Percentiles rank a stretch among this genome's conserved stretches.
These are phyloP conservation scores for Halocynthia aurantium DNA, from an alignment of 23 tunicate species.

Conservation along the genomic window DNA sequence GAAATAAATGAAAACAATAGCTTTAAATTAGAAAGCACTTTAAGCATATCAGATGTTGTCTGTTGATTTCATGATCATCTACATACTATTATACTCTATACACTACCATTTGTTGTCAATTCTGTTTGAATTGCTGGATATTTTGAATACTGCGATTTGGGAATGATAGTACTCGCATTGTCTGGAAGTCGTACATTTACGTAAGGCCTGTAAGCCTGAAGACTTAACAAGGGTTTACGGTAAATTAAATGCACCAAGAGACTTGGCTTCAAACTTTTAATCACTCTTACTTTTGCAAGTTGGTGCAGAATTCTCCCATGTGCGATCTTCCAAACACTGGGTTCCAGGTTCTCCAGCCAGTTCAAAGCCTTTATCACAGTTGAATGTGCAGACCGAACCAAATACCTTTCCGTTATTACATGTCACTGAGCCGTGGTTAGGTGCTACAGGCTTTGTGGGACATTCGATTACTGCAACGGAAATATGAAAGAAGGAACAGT, in stretches of 20 bases:
- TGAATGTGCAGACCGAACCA: constrained; percentile 49
- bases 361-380: constrained; percentile 52
- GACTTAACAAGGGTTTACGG: not conserved
- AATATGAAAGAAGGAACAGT: not conserved
- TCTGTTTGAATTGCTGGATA: too few species aligned
- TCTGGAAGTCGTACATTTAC: not conserved
- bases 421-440: constrained; percentile 39
- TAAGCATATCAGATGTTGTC: too few species aligned
- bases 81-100: too few species aligned
- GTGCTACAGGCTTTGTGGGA: constrained; percentile 9
- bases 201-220: not conserved
- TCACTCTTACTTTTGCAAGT: constrained; percentile 43
- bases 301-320: constrained; percentile 48
- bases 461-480: constrained; percentile 40
- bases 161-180: too few species aligned
- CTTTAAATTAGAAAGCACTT: too few species aligned
- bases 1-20: too few species aligned
- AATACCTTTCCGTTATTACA: constrained; percentile 39
- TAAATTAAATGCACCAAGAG: not conserved
- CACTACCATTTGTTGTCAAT: too few species aligned
- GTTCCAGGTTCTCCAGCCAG: constrained; percentile 33
- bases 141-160: too few species aligned
- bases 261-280: not conserved
- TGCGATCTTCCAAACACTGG: constrained; percentile 36
- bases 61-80: too few species aligned